Conservation (phyloP, 2,113 vertebrate species). For the Myotis davidii region DNA sequence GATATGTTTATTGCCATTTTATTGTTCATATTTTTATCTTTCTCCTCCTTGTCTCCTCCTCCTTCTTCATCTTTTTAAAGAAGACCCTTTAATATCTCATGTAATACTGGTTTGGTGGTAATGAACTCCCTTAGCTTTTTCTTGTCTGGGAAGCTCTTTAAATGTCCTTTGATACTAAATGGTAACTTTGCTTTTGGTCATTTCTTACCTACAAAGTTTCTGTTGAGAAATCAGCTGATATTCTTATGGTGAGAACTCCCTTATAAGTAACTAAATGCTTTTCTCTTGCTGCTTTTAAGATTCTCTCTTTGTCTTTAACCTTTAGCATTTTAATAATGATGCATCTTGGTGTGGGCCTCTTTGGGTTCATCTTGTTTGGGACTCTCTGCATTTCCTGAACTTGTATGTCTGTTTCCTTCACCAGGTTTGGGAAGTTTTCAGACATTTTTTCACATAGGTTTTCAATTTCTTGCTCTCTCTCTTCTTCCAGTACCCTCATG, state of each 20-base stretch:
- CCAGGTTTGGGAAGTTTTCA: no score
- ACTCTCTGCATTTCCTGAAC: no score
- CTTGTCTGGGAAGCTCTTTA: no score
- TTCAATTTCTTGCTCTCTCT: no score
- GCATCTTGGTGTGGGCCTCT: not conserved
- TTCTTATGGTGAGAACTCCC: no score
- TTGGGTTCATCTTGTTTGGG: no score
- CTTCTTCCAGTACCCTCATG: no score
- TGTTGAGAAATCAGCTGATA: not conserved
- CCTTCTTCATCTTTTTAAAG: not conserved
- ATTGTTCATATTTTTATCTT: not conserved
- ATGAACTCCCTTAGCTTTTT: no score
- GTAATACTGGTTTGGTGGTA: not conserved
- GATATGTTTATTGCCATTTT: not conserved
- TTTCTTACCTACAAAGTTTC: not conserved
- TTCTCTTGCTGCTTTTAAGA: not conserved
- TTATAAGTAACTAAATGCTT: not conserved
- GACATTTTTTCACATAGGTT: no score
- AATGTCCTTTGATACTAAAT: no score
- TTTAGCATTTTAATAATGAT: not conserved
- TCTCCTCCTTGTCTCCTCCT: not conserved
- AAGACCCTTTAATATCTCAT: not conserved
- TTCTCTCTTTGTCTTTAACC: not conserved
- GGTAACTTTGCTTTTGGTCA: no score
- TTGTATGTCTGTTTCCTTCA: no score